phyloP scores from a whole-genome alignment of 2,113 vertebrate genomes.

The Erythrocercus mccallii region DNA sequence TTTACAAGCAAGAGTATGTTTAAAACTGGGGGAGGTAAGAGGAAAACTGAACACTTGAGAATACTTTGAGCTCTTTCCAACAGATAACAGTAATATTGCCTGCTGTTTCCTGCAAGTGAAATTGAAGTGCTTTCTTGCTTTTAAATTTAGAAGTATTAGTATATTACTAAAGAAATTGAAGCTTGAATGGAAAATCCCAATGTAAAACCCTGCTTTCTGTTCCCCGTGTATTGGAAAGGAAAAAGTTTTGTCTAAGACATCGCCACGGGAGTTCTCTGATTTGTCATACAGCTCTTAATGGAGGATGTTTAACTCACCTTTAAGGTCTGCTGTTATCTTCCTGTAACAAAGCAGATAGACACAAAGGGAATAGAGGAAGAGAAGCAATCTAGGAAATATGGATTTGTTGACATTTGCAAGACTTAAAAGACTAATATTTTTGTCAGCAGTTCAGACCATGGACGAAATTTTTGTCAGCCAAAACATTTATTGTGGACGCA shows the following conservation, averaged over 20 bases:
- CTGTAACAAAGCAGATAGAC: not conserved
- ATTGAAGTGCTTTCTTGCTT: slow-evolving; percentile 27
- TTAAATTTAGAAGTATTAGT: slow-evolving; percentile 26
- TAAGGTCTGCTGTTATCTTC: not conserved
- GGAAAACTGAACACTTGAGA: not conserved
- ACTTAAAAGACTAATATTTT: not conserved
- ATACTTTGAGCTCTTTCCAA: not conserved
- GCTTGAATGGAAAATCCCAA: slow-evolving; percentile 5
- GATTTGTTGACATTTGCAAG: not conserved
- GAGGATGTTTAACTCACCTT: not conserved
- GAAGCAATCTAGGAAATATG: not conserved
- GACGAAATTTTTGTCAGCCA: not conserved
- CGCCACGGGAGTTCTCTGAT: not conserved
- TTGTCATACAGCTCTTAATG: not conserved
- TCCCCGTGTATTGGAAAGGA: not conserved
- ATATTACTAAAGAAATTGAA: slow-evolving; percentile 10
- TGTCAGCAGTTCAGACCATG: not conserved
- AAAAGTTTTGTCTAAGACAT: not conserved
- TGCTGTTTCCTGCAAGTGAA: slow-evolving; percentile 19
- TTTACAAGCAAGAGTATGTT: not conserved
- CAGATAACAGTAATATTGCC: slow-evolving; percentile 5
- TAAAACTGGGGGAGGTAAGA: not conserved
- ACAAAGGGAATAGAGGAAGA: not conserved
- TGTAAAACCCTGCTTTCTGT: not conserved
- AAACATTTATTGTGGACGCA: not conserved